Evolutionary conservation across 2,888 invertebrate genomes (phyloP), one percentile per base, ranked within the genome.

Genomic region (Drosophila borealis): DNA sequence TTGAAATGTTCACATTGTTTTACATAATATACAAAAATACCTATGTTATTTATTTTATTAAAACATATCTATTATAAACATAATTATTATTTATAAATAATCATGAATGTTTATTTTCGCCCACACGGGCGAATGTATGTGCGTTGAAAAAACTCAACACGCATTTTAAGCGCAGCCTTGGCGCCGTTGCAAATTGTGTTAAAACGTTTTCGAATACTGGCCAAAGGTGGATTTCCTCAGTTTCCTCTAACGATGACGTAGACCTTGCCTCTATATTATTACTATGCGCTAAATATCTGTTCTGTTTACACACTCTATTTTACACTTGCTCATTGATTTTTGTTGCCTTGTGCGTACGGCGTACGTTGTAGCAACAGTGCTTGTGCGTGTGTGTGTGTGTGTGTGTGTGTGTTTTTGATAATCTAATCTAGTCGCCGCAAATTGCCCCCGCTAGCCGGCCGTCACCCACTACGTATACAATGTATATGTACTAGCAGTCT

Each of bases 321-420:
- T 71, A 72, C 74, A 74, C 83, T 77, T 77, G 66, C 55, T 57
- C 86, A 88, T 88, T 88, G 88, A 88, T 82, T 83, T 81, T 78
- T 74, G 63, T 71, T 71, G 56, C 78, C 70, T 70, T 65, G 60
- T 70, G 80, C 70, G 80, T 77, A 66, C 51, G 62, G 14, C 34
- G 48, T 46, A 59, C 44, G 54, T 46, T 46, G 29, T 75, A 76
- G 64, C 74, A 77, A 79, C 67, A 78, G 65, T 64, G 46, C 46
- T 29, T 59, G 59, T 59, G n/a, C 49, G 10, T 54, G 5, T 55
- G 19, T 63, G 17, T 44, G 44, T 42, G 25, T 64, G 50, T 48
- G 41, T 45, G 46, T 57, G 45, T 29, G 51, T 62, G 44, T 57
- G 49, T 54, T n/a, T n/a, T 64, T 72, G 48, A 74, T 82, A 81